Conservation (phyloP, 2,113 vertebrate genomes). For the Microtus richardsoni region DNA sequence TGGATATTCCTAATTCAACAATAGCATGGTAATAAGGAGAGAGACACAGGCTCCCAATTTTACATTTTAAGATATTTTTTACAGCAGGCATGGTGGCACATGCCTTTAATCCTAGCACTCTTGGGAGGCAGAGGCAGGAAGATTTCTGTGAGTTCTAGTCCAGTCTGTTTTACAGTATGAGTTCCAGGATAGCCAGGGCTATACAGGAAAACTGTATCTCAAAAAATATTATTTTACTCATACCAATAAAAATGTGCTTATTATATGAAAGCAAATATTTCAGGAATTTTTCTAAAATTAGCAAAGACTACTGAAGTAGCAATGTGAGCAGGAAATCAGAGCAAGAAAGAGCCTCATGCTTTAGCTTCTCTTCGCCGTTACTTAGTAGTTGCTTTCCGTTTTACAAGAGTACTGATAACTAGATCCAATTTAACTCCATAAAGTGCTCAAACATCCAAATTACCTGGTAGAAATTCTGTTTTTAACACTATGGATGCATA, state of each 20-base stretch:
- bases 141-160: too few relatives aligned
- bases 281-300: conserved; percentile 40
- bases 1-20: not conserved
- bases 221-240: not conserved
- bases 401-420: conserved; percentile 47
- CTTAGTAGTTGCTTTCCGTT: conserved; percentile 22
- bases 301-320: not conserved
- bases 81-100: too few relatives aligned
- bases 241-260: not conserved
- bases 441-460: conserved; percentile 44
- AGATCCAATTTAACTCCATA: conserved; percentile 39
- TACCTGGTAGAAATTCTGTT: conserved; percentile 38
- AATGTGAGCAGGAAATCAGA: conserved; percentile 11
- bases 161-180: too few relatives aligned
- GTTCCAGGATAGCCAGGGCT: too few relatives aligned
- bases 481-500: conserved; percentile 3
- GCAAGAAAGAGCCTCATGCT: not conserved
- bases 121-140: too few relatives aligned
- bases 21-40: not conserved
- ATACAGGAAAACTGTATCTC: too few relatives aligned
- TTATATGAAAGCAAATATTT: not conserved
- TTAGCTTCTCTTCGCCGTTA: not conserved
- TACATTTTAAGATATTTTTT: conserved; percentile 37
- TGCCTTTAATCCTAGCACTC: too few relatives aligned
- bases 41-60: not conserved